Conservation (phyloP, 1,140 invertebrate species). For the Tribolium castaneum region DNA sequence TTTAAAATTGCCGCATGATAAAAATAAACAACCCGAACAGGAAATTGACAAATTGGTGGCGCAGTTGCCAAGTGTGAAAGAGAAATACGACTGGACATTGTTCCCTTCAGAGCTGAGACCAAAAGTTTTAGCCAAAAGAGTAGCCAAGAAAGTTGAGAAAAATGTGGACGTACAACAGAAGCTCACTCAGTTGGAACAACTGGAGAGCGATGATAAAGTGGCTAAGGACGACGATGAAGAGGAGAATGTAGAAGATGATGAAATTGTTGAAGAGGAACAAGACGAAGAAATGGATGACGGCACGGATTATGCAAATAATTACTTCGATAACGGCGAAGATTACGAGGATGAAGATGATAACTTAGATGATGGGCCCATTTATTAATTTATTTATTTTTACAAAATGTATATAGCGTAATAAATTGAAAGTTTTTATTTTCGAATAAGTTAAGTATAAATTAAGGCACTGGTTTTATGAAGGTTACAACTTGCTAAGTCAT, state of each 20-base stretch:
- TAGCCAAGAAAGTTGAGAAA: slow-evolving; percentile 50
- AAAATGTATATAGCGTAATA: neutral
- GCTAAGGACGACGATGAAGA: slow-evolving; percentile 64
- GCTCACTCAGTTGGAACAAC: slow-evolving; percentile 68
- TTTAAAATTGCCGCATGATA: slow-evolving; percentile 60
- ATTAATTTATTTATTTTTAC: slow-evolving; percentile 61
- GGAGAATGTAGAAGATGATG: slow-evolving; percentile 68
- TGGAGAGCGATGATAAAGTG: slow-evolving; percentile 67
- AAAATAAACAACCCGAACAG: slow-evolving; percentile 72
- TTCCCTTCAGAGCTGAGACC: slow-evolving; percentile 70
- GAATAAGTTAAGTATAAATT: slow-evolving; percentile 26
- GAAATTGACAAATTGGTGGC: slow-evolving; percentile 75
- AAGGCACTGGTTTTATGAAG: slow-evolving; percentile 19
- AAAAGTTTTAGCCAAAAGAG: slow-evolving; percentile 62
- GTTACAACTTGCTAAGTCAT: neutral
- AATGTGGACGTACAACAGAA: slow-evolving; percentile 62
- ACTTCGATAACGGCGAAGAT: slow-evolving; percentile 89
- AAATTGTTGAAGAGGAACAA: slow-evolving; percentile 66
- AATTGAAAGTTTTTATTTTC: slow-evolving; percentile 8
- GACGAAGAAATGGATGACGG: slow-evolving; percentile 80
- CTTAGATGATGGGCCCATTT: slow-evolving; percentile 80
- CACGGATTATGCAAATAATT: slow-evolving; percentile 84
- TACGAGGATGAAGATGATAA: slow-evolving; percentile 90
- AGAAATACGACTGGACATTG: slow-evolving; percentile 69
- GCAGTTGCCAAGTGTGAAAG: slow-evolving; percentile 62